Evolutionary conservation across 2,888 invertebrate species (phyloP), one percentile per base, ranked within the genome.

Genomic region (Troilus luridus): DNA sequence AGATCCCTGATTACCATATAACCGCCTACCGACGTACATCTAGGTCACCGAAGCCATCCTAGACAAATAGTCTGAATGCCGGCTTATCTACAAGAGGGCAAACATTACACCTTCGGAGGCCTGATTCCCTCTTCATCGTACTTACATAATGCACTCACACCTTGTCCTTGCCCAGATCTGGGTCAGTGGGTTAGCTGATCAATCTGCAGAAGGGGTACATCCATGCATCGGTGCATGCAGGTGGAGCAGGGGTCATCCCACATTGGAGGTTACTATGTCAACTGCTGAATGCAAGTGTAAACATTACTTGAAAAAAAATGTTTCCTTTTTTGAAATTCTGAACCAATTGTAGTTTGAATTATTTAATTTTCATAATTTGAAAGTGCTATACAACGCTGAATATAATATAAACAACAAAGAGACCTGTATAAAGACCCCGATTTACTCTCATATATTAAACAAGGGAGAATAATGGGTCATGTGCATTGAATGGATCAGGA

Each of bases 71-170:
- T 54, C 54, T 21, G 21, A 54, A 54, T 81, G 19, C 54, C 54
- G 19, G 54, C 81, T 81, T 81, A 81, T 81, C 81, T 81, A 21
- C 81, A 54, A 81, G 81, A 81, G 67, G 67, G 81, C 19, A 81
- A 81, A 81, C 9, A 81, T 54, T 81, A 56, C 81, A 81, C 81
- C 54, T 81, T 2, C 10, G 77, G 27, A 41, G 41, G 17, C 17
- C 14, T 21, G 19, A 54, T 77, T 14, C 41, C 77, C 41, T 41
- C 9, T 21, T 64, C 77, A 77, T 77, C 77, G 77, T 54, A 81
- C 81, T 81, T 81, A 81, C 81, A 81, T 54, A 81, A 56, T 81
- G 81, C 54, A 81, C 81, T 81, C 21, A 54, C 81, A 56, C 81
- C 81, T 81, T 81, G 81, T 81, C 81, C 81, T 81, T 54, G 81